phyloP scores from a whole-genome alignment of 92 coral and sea anemone genomes.

The Anthopleura xanthogrammica region DNA sequence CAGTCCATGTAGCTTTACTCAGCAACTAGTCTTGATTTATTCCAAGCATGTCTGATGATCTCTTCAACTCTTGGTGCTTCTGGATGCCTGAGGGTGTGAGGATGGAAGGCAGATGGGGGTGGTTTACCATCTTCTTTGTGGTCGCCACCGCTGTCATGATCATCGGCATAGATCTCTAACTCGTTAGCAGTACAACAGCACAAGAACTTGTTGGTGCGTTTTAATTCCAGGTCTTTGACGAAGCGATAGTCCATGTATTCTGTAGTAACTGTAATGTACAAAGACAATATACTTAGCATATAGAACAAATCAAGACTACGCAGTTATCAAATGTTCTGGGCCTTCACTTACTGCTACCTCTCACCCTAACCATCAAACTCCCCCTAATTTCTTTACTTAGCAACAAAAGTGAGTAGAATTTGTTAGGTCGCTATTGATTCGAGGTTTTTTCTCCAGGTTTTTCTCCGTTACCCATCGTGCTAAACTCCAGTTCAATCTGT shows the following conservation, averaged over 20 bases:
- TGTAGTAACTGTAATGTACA: conserved; percentile 53
- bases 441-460: too few species aligned
- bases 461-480: too few species aligned
- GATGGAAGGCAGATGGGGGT: conserved; percentile 90
- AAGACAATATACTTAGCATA: too few species aligned
- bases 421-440: too few species aligned
- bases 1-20: conserved; percentile 39
- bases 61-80: conserved; percentile 91
- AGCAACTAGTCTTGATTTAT: conserved; percentile 83
- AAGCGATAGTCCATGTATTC: conserved; percentile 98
- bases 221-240: conserved; percentile 94
- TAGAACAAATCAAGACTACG: too few species aligned
- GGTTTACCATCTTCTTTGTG: conserved; percentile 78
- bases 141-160: conserved; percentile 75
- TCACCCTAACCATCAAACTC: too few species aligned
- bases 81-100: conserved; percentile 93
- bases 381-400: too few species aligned
- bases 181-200: conserved; percentile 88
- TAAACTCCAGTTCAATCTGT: too few species aligned
- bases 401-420: too few species aligned
- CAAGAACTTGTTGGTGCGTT: conserved; percentile 73
- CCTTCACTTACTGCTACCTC: too few species aligned
- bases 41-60: conserved; percentile 95
- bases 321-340: too few species aligned
- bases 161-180: conserved; percentile 90